These are phyloP conservation scores for Heteractis magnifica DNA, from an alignment of 92 coral and sea anemone species.

Conservation along the genomic window DNA sequence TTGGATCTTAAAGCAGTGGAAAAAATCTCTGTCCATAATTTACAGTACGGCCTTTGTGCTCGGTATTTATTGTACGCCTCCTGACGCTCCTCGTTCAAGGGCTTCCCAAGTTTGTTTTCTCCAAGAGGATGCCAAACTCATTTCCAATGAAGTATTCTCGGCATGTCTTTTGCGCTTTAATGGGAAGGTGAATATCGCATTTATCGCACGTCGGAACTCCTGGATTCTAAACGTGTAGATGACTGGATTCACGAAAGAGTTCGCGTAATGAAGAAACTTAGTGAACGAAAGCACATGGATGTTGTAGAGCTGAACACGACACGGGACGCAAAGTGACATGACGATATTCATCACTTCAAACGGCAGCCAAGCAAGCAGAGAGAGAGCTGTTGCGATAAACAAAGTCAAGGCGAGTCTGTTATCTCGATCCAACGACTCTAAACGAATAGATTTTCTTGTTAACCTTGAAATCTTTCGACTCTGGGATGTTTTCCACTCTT, in stretches of 20 bases:
- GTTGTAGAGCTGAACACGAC: conserved; percentile 25
- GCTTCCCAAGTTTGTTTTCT: background rate
- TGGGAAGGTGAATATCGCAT: conserved; percentile 3
- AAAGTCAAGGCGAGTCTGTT: conserved; percentile 22
- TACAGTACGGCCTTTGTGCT: no score
- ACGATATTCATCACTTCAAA: conserved; percentile 39
- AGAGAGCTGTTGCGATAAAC: conserved; percentile 34
- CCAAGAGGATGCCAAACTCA: background rate
- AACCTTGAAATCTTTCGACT: background rate
- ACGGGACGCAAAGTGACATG: conserved; percentile 17
- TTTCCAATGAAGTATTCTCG: background rate
- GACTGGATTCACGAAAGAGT: conserved; percentile 30
- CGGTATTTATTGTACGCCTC: background rate
- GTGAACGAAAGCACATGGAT: conserved; percentile 28
- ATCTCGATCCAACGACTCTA: conserved; percentile 15
- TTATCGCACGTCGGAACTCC: conserved; percentile 24
- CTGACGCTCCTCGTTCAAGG: background rate
- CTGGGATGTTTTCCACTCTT: background rate
- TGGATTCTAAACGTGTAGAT: conserved; percentile 32
- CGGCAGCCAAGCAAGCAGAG: conserved; percentile 35
- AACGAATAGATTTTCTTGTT: background rate
- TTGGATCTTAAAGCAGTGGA: no score
- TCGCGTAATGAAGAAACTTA: conserved; percentile 32
- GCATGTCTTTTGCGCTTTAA: background rate
- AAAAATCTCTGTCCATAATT: no score